These are phyloP conservation scores for Heliornis fulica DNA, from an alignment of 2,113 vertebrate species.

Conservation along the genomic window DNA sequence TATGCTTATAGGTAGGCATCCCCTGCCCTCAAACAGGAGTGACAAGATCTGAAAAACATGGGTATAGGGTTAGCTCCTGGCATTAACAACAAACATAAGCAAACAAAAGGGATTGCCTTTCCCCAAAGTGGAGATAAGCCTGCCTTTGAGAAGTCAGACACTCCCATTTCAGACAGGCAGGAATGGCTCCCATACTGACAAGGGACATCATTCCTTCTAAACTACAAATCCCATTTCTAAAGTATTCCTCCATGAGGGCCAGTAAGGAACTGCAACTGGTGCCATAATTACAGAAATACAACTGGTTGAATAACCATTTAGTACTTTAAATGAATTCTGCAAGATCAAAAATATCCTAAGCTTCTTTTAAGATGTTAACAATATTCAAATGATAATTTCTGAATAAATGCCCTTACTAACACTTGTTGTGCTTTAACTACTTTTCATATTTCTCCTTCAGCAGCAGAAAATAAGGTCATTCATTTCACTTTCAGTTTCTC, in stretches of 20 bases:
- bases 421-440: background rate
- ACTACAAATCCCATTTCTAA: background rate
- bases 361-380: background rate
- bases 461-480: background rate
- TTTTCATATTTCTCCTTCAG: background rate
- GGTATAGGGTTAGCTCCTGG: background rate
- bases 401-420: background rate
- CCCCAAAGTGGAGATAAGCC: background rate
- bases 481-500: slow-evolving; percentile 58
- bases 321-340: background rate
- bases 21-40: background rate
- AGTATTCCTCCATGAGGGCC: background rate
- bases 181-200: background rate
- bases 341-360: background rate
- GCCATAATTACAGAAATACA: background rate
- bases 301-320: background rate
- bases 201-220: background rate
- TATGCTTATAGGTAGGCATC: background rate
- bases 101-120: background rate
- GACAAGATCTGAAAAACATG: background rate
- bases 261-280: background rate
- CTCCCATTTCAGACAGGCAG: background rate
- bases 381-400: background rate
- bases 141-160: background rate
- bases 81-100: background rate